Base-by-base conservation (phyloP, 2,113 vertebrate species). In the Cyprinodon tularosa region DNA sequence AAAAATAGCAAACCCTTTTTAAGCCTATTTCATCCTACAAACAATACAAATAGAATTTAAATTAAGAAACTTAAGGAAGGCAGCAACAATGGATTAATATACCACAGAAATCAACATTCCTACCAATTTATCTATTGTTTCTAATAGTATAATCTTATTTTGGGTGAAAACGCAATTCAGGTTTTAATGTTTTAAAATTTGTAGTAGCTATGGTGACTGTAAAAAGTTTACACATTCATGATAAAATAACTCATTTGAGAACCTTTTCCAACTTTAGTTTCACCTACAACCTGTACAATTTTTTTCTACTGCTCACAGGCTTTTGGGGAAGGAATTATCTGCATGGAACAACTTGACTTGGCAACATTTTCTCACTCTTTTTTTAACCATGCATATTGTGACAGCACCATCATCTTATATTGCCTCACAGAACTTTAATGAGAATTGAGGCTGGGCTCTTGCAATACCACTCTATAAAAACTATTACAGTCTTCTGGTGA, bases 101-200 rank as follows among this genome's bases (percentile, higher is more conserved):
- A 47, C 39, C 1, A 12, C 73, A 62, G 12, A 48, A 67, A 36
- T 48, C 42, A 20, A 66, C 22, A 71, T 66, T 47, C 57, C 70
- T 36, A 40, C 74, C 20, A 39, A 14, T 76, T 39, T 9, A 42
- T 74, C 60, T 10, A 22, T 63, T 69, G 6, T 72, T 77, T 74
- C 39, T 61, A 44, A n/a, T 65, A 12, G 80, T 77, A 47, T 72
- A 63, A 39, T 50, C 72, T 77, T 57, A 59, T 61, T 63, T 68
- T 61, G 57, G 45, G 59, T 65, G 60, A 42, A 64, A 62, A 72
- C 48, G 62, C 44, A 17, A 74, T 71, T 44, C 17, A 22, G 29
- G 80, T 77, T 48, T 76, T 76, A 66, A 74, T 78, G 72, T 82
- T 71, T 66, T 66, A 75, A 78, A 45, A 74, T 74, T 29, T 85